phyloP scores from a whole-genome alignment of 2,113 vertebrate genomes.

The Pelvicachromis taeniatus region DNA sequence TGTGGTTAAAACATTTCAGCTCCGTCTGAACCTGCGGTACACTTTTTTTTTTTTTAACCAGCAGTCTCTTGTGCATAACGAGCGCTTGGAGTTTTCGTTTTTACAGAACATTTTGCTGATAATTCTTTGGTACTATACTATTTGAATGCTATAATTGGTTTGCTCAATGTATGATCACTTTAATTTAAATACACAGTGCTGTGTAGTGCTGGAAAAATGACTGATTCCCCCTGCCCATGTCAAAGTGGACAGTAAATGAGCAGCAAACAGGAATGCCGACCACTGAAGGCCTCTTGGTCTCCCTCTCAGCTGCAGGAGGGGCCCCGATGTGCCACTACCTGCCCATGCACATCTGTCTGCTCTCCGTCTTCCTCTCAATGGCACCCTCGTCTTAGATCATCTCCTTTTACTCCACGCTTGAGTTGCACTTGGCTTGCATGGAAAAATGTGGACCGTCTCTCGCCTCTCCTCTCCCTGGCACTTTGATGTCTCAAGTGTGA shows the following conservation, averaged over 20 bases:
- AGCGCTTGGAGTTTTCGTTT: background rate
- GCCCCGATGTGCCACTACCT: conserved; percentile 74
- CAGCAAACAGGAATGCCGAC: conserved; percentile 45
- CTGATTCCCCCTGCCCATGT: background rate
- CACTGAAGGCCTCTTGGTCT: conserved; percentile 5
- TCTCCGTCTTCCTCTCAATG: conserved; percentile 73
- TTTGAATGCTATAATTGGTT: background rate
- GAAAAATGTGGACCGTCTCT: conserved; percentile 65
- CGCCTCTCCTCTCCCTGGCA: conserved; percentile 62
- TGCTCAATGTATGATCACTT: background rate
- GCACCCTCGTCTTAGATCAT: conserved; percentile 77
- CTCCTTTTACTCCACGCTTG: conserved; percentile 76
- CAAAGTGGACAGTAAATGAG: conserved; percentile 44
- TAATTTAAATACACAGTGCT: background rate
- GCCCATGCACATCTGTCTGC: conserved; percentile 77
- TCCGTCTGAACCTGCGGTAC: background rate
- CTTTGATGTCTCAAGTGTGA: conserved; percentile 78
- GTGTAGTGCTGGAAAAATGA: background rate
- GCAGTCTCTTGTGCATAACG: background rate
- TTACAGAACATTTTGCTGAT: background rate
- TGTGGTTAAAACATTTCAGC: background rate
- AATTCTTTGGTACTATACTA: background rate
- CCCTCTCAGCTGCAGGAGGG: conserved; percentile 39
- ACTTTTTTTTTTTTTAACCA: background rate
- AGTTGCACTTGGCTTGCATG: conserved; percentile 71